These are phyloP conservation scores for Scaeva pyrastri DNA, from an alignment of 2,888 invertebrate genomes.

Conservation along the genomic window DNA sequence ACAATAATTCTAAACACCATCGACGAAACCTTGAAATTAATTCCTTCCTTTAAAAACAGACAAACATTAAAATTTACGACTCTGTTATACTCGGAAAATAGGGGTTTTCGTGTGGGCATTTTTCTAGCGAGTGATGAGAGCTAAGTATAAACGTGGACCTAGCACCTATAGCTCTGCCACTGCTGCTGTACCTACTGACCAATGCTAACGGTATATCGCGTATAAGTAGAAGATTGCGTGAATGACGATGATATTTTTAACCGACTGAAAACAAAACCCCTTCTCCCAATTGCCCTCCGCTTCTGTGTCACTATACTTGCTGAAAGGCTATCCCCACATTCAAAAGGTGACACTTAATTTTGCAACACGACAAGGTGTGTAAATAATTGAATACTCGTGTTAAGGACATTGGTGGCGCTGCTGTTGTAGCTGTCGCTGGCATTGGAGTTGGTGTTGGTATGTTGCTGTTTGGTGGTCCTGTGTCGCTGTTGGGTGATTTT, in stretches of 20 bases:
- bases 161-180: no score
- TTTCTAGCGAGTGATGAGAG: not conserved
- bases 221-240: constrained; percentile 68
- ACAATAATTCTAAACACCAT: no score
- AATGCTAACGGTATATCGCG: no score
- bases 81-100: constrained; percentile 21
- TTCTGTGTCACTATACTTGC: not conserved
- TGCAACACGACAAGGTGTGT: constrained; percentile 67
- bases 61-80: constrained; percentile 70
- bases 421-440: no score
- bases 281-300: not conserved
- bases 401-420: not conserved
- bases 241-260: constrained; percentile 59
- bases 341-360: constrained; percentile 71
- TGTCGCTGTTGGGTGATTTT: not conserved
- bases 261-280: constrained; percentile 16
- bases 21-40: not conserved
- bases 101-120: not conserved
- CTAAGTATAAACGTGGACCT: not conserved
- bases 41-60: not conserved
- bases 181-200: not conserved
- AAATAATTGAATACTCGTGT: constrained; percentile 66
- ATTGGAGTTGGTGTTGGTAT: not conserved
- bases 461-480: not conserved
- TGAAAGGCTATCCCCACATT: constrained; percentile 34